These are phyloP conservation scores for Etheostoma cragini DNA, from an alignment of 2,113 vertebrate species.

Conservation along the genomic window DNA sequence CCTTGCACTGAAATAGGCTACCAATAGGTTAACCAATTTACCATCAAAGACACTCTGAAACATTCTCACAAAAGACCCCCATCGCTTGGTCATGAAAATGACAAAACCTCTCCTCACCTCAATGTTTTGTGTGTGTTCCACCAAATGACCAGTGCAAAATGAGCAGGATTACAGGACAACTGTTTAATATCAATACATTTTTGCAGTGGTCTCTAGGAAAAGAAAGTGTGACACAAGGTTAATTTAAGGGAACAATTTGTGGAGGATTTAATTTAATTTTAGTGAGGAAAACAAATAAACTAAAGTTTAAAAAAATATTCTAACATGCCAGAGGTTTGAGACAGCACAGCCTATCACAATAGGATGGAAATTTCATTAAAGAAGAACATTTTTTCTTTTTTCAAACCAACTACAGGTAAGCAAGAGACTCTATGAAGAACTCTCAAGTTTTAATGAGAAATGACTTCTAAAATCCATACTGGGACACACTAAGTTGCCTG, in stretches of 20 bases:
- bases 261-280: too few relatives aligned
- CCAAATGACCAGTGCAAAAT: too few relatives aligned
- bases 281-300: not conserved
- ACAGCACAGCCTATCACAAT: not conserved
- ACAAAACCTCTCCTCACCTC: too few relatives aligned
- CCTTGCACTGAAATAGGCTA: too few relatives aligned
- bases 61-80: too few relatives aligned
- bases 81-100: too few relatives aligned
- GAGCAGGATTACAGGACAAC: too few relatives aligned
- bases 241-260: not conserved
- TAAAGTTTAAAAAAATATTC: not conserved
- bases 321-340: not conserved
- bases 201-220: not conserved
- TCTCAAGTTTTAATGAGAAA: not conserved
- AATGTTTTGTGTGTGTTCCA: too few relatives aligned
- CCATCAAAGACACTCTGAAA: too few relatives aligned
- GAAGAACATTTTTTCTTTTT: not conserved
- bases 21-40: too few relatives aligned
- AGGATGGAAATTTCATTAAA: not conserved
- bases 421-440: not conserved
- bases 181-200: too few relatives aligned
- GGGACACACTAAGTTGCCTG: not conserved
- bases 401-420: not conserved
- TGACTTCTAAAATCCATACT: not conserved
- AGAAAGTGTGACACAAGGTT: not conserved